A percentile compares a stretch with the other conserved stretches of the same genome.
Conservation (phyloP, 2,888 invertebrate genomes). For the Acrocyrtus sp. region DNA sequence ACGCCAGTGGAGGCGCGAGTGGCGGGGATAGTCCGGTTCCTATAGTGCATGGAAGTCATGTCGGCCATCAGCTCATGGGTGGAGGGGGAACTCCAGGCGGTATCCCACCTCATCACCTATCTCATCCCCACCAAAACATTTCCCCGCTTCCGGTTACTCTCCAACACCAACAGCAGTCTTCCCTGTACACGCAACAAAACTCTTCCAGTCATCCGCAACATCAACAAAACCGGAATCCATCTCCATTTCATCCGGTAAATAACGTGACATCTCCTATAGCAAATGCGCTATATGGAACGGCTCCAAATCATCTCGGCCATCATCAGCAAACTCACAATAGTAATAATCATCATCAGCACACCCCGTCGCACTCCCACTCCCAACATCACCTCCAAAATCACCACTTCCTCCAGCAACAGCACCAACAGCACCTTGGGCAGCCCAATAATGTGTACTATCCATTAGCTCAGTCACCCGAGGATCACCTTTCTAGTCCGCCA, state of each 20-base stretch:
- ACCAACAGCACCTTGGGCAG: slow-evolving; percentile 50
- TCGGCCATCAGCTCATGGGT: slow-evolving; percentile 70
- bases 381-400: slow-evolving; percentile 50
- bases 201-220: slow-evolving; percentile 51
- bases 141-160: slow-evolving; percentile 46
- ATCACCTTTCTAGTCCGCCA: slow-evolving; percentile 62
- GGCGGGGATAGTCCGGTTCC: slow-evolving; percentile 74
- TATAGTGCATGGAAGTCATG: slow-evolving; percentile 24
- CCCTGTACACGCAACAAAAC: slow-evolving; percentile 39
- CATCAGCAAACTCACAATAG: slow-evolving; percentile 64
- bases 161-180: slow-evolving; percentile 22
- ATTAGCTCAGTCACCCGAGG: slow-evolving; percentile 43
- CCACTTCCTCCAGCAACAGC: slow-evolving; percentile 49
- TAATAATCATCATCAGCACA: slow-evolving; percentile 37
- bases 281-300: slow-evolving; percentile 46
- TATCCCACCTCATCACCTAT: slow-evolving; percentile 40
- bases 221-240: slow-evolving; percentile 45
- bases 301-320: slow-evolving; percentile 48
- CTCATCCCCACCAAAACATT: slow-evolving; percentile 45
- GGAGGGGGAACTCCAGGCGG: slow-evolving; percentile 22
- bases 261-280: slow-evolving; percentile 21
- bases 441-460: slow-evolving; percentile 45
- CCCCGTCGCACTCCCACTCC: slow-evolving; percentile 26
- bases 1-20: slow-evolving; percentile 72
- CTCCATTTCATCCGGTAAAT: slow-evolving; percentile 43